These are phyloP conservation scores for Stenolophus ochropezus DNA, from an alignment of 2,888 invertebrate genomes.

Conservation along the genomic window DNA sequence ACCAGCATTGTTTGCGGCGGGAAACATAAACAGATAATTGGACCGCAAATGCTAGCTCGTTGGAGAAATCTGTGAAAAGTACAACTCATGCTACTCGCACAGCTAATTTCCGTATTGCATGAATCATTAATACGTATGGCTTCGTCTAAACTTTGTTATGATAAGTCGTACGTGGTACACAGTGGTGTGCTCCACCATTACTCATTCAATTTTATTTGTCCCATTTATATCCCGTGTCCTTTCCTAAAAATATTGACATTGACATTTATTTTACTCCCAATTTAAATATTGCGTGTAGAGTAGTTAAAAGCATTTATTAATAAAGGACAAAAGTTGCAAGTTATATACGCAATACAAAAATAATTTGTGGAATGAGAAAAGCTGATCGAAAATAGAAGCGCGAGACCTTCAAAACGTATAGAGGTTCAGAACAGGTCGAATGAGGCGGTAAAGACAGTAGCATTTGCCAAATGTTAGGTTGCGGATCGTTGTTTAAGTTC, in stretches of 20 bases:
- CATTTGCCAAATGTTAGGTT: conserved; percentile 26
- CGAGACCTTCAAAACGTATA: conserved; percentile 64
- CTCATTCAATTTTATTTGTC: neutral
- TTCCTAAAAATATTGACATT: neutral
- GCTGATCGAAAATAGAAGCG: conserved; percentile 63
- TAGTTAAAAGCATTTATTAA: conserved; percentile 11
- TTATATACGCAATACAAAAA: conserved; percentile 60
- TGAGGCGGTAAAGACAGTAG: conserved; percentile 34
- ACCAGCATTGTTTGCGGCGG: conserved; percentile 36
- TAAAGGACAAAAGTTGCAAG: conserved; percentile 35
- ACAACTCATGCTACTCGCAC: conserved; percentile 13
- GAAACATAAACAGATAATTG: conserved; percentile 39
- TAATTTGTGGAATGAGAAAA: conserved; percentile 64
- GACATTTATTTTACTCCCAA: neutral
- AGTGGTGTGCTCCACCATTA: neutral
- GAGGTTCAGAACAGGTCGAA: conserved; percentile 59
- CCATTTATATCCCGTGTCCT: neutral
- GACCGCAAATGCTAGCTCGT: conserved; percentile 12
- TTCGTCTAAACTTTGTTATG: conserved; percentile 29
- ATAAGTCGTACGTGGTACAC: neutral
- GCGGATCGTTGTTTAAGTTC: conserved; percentile 13
- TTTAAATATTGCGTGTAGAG: conserved; percentile 23
- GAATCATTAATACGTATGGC: conserved; percentile 25
- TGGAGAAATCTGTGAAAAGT: conserved; percentile 33
- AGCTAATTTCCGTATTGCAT: conserved; percentile 26